Conservation (phyloP, 2,888 invertebrate genomes). For the Drosophila imparisetae region DNA sequence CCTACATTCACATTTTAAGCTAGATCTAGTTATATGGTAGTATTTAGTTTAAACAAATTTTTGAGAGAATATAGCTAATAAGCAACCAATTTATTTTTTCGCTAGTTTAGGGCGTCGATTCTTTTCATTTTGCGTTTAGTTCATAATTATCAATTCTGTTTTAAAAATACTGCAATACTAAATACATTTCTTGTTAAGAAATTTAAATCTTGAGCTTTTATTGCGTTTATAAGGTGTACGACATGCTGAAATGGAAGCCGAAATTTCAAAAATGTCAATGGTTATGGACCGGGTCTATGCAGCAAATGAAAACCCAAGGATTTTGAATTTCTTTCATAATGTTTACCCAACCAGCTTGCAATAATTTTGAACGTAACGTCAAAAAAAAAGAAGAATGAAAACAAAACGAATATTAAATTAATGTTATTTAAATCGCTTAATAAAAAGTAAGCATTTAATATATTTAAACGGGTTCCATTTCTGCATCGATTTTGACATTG, state of each 20-base stretch:
- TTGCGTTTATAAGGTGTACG: conserved; percentile 8
- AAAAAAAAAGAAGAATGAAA: conserved; percentile 9
- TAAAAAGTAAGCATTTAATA: conserved; percentile 9
- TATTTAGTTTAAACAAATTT: conserved; percentile 64
- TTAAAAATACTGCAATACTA: conserved; percentile 68
- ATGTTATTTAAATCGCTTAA: background rate
- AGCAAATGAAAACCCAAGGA: background rate
- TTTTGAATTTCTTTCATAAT: background rate
- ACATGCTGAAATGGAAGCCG: conserved; percentile 35
- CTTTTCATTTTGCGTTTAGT: conserved; percentile 42
- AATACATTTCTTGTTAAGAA: conserved; percentile 70
- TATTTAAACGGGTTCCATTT: conserved; percentile 34
- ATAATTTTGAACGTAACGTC: background rate
- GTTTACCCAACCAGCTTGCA: background rate
- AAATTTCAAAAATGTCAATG: background rate
- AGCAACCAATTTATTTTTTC: conserved; percentile 67
- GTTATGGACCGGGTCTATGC: background rate
- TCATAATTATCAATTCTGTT: conserved; percentile 52
- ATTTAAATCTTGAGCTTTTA: conserved; percentile 35
- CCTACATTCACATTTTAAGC: conserved; percentile 63
- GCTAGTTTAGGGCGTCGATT: conserved; percentile 45
- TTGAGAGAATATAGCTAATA: conserved; percentile 63
- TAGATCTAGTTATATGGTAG: conserved; percentile 60
- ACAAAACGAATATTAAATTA: conserved; percentile 13
- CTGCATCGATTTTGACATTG: conserved; percentile 39